phyloP scores from a whole-genome alignment of 2,113 vertebrate species.

The Pongo abelii region DNA sequence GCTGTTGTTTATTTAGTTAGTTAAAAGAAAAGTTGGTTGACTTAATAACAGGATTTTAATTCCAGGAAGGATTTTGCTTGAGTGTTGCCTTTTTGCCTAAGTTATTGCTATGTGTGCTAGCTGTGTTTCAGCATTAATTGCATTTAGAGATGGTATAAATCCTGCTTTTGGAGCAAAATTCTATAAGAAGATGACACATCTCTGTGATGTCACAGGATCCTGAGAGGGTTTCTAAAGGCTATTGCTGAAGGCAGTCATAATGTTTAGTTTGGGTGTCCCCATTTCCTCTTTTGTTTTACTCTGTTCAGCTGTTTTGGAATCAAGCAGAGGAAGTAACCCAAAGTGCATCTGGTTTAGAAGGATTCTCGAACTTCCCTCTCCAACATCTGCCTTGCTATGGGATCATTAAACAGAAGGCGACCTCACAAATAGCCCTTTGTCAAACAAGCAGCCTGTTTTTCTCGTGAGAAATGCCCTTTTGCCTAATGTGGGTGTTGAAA shows the following conservation, averaged over 20 bases:
- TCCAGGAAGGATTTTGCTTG: not conserved
- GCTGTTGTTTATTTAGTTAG: not conserved
- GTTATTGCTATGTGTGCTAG: not conserved
- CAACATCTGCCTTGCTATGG: constrained; percentile 52
- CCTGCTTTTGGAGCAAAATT: not conserved
- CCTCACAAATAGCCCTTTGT: constrained; percentile 52
- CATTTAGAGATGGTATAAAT: not conserved
- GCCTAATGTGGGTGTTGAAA: constrained; percentile 34
- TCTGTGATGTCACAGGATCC: constrained; percentile 17
- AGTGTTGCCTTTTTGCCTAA: not conserved
- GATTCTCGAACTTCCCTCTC: constrained; percentile 33
- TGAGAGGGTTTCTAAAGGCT: not conserved
- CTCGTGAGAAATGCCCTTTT: constrained; percentile 54
- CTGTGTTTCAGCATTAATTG: not conserved
- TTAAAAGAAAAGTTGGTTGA: not conserved
- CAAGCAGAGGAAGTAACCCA: constrained; percentile 54
- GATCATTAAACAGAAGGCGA: not conserved
- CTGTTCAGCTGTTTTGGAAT: constrained; percentile 63
- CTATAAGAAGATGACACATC: constrained; percentile 21
- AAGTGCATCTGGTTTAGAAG: constrained; percentile 6
- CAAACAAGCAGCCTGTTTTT: constrained; percentile 6
- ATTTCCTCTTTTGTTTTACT: constrained; percentile 67
- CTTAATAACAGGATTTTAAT: constrained; percentile 14
- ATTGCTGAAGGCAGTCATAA: not conserved
- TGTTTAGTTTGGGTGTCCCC: not conserved